Evolutionary conservation across 2,113 vertebrate species (phyloP).

Genomic region (Protobothrops flavoviridis): DNA sequence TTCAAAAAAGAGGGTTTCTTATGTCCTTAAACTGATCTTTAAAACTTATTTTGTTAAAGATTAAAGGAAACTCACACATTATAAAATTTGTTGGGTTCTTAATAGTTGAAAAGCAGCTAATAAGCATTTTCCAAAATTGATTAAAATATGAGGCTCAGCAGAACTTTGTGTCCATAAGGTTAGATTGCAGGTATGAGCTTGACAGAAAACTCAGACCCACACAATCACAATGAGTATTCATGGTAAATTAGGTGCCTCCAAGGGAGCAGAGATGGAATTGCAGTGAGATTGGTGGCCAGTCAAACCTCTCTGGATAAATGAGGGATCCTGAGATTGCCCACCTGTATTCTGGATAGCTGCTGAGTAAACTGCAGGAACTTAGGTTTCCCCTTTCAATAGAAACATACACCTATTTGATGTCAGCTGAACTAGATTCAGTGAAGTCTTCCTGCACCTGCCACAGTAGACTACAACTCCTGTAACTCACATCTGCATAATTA

Average conservation of each 20-base stretch:
- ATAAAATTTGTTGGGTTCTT: background rate
- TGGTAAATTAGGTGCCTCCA: background rate
- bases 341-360: background rate
- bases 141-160: background rate
- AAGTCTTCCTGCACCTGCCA: background rate
- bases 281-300: background rate
- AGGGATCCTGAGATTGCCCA: background rate
- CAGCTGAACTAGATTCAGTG: background rate
- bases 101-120: background rate
- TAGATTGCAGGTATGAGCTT: background rate
- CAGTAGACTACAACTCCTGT: background rate
- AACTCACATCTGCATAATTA: background rate
- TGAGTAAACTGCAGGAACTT: background rate
- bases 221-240: background rate
- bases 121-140: background rate
- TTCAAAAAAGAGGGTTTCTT: background rate
- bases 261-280: background rate
- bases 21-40: background rate
- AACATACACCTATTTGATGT: background rate
- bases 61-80: background rate
- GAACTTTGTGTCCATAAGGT: background rate
- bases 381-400: background rate
- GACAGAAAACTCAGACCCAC: background rate
- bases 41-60: background rate
- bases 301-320: background rate